Evolutionary conservation across 1,140 invertebrate genomes (phyloP).

Genomic region (Zaprionus inermis): DNA sequence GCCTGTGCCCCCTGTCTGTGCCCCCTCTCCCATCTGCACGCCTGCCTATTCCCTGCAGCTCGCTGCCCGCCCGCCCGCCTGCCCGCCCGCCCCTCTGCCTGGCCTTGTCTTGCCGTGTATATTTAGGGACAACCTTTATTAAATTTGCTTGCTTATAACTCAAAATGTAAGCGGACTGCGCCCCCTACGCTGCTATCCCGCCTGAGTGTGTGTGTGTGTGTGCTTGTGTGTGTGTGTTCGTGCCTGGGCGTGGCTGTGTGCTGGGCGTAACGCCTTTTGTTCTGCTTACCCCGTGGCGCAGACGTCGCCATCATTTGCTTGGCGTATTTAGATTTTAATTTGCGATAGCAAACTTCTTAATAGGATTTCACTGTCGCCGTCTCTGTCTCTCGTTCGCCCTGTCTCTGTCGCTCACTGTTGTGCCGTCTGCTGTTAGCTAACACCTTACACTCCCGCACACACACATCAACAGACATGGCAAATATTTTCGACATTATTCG

Average conservation of each 20-base stretch:
- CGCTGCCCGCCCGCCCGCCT: not conserved
- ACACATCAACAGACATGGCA: conserved; percentile 53
- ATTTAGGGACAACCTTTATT: conserved; percentile 71
- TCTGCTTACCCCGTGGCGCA: conserved; percentile 54
- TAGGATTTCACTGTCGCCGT: conserved; percentile 76
- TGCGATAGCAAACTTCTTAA: conserved; percentile 82
- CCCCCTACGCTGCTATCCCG: no score
- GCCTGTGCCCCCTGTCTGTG: conserved; percentile 8
- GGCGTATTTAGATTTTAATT: conserved; percentile 82
- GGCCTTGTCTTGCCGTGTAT: conserved; percentile 26
- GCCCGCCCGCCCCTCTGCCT: not conserved
- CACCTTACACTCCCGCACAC: conserved; percentile 13
- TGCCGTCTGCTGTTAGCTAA: no score
- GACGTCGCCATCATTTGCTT: conserved; percentile 76
- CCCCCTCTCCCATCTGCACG: not conserved
- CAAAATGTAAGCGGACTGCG: conserved; percentile 70
- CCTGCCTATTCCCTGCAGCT: not conserved
- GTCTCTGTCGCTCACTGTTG: not conserved
- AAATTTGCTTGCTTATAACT: conserved; percentile 79
- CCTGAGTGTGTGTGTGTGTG: conserved; percentile 24
- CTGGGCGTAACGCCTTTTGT: conserved; percentile 38
- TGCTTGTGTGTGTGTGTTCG: conserved; percentile 21
- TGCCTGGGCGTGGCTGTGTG: conserved; percentile 19
- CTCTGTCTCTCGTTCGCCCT: conserved; percentile 22
- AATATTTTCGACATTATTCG: conserved; percentile 72